Evolutionary conservation across 1,140 invertebrate genomes (phyloP).

Genomic region (Lepidotrigona ventralis): DNA sequence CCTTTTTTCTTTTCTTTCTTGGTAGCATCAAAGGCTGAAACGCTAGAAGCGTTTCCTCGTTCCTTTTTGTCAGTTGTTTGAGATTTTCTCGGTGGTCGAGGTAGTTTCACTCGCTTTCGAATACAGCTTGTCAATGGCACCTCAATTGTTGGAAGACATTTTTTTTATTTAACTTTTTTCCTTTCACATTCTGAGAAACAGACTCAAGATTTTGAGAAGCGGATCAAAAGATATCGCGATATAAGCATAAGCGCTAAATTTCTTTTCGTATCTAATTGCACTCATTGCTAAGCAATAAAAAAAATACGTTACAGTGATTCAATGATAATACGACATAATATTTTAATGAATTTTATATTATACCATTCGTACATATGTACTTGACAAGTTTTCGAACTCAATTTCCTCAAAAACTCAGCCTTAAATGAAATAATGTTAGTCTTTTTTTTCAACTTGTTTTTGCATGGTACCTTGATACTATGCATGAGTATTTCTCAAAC

Average conservation of each 20-base stretch:
- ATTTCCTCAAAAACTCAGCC: too few species aligned
- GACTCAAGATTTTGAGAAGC: background rate
- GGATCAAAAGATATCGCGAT: background rate
- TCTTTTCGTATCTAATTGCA: too few species aligned
- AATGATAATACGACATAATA: too few species aligned
- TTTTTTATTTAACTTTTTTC: too few species aligned
- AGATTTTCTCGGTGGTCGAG: slow-evolving; percentile 50
- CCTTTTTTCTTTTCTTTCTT: slow-evolving; percentile 39
- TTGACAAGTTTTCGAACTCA: too few species aligned
- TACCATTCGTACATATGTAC: too few species aligned
- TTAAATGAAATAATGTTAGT: too few species aligned
- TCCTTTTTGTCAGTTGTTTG: slow-evolving; percentile 28
- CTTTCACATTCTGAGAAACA: background rate
- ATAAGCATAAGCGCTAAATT: background rate
- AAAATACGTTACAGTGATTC: too few species aligned
- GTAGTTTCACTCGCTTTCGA: slow-evolving; percentile 58
- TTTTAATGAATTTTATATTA: too few species aligned
- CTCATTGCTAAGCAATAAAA: too few species aligned
- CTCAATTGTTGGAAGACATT: background rate
- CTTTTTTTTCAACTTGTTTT: too few species aligned
- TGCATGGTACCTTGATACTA: too few species aligned
- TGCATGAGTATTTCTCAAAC: background rate
- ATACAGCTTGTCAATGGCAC: background rate
- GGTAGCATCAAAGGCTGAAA: slow-evolving; percentile 36
- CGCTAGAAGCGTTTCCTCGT: slow-evolving; percentile 51